A percentile compares a stretch with the other conserved stretches of the same genome.
These are phyloP conservation scores for Nylanderia fulva DNA, from an alignment of 1,140 invertebrate genomes.

Conservation along the genomic window DNA sequence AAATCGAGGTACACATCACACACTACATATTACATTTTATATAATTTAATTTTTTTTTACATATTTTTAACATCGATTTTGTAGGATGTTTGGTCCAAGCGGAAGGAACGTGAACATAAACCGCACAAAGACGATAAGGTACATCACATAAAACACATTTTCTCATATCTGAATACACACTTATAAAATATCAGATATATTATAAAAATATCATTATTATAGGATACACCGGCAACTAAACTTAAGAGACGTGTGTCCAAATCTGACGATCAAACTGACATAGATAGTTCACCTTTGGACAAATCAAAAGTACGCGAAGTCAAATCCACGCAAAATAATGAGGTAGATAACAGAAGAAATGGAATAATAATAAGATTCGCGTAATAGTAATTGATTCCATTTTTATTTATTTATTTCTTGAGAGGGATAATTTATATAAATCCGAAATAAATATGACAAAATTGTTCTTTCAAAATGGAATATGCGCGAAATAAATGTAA, in stretches of 20 bases:
- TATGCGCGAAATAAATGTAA: background rate
- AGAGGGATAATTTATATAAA: background rate
- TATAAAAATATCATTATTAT: conserved; percentile 28
- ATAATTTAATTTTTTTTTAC: background rate
- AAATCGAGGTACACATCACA: conserved; percentile 46
- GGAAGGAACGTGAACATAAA: background rate
- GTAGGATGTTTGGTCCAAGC: conserved; percentile 35
- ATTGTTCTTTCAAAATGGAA: background rate
- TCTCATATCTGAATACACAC: background rate
- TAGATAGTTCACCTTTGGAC: conserved; percentile 3
- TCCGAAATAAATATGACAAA: background rate
- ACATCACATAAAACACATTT: background rate
- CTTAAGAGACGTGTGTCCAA: conserved; percentile 8
- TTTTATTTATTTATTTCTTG: background rate
- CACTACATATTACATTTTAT: background rate
- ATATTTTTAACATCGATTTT: conserved; percentile 27
- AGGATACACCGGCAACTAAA: conserved; percentile 37
- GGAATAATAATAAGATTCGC: background rate
- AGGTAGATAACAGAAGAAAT: conserved; percentile 31
- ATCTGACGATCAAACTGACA: conserved; percentile 24
- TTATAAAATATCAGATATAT: background rate
- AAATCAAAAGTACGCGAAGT: conserved; percentile 11
- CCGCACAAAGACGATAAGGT: conserved; percentile 44
- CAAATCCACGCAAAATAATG: background rate
- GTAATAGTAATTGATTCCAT: background rate